A percentile compares a stretch with the other conserved stretches of the same genome.
These are phyloP conservation scores for Entomyzon cyanotis DNA, from an alignment of 2,113 vertebrate species.

Conservation along the genomic window DNA sequence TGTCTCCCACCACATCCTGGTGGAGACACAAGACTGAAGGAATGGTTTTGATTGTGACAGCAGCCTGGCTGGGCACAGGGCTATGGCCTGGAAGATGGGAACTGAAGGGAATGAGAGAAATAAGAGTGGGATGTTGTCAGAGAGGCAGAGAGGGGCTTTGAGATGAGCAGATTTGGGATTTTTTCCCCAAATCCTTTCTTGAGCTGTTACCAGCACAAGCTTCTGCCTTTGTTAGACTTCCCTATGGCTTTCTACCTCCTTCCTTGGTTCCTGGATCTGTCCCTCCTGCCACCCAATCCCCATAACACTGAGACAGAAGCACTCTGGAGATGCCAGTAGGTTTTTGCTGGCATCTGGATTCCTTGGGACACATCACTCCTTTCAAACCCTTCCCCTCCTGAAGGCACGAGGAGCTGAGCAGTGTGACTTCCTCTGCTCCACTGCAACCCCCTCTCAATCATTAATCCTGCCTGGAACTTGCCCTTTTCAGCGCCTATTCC, in stretches of 20 bases:
- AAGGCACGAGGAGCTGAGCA: not conserved
- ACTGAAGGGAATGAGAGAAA: not conserved
- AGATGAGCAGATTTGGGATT: not conserved
- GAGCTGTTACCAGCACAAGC: not conserved
- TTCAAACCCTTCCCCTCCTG: not conserved
- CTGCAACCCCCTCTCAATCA: not conserved
- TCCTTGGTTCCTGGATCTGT: not conserved
- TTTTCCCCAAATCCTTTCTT: not conserved
- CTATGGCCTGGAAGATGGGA: not conserved
- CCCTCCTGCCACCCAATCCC: not conserved
- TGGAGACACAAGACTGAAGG: not conserved
- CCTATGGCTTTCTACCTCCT: not conserved
- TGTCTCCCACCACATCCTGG: not conserved
- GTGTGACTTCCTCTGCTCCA: not conserved
- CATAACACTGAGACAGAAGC: accelerated
- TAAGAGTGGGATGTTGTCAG: not conserved
- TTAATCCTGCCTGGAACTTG: constrained; percentile 22
- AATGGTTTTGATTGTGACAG: not conserved
- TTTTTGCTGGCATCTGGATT: not conserved
- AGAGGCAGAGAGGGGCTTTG: not conserved
- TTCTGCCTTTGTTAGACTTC: not conserved
- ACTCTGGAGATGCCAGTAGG: not conserved
- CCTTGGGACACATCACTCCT: not conserved
- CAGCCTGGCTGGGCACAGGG: not conserved
- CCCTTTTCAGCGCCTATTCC: constrained; percentile 64